Percentiles rank a stretch among this genome's conserved stretches.
phyloP scores from a whole-genome alignment of 1,140 invertebrate species.

The Diorhabda carinulata region DNA sequence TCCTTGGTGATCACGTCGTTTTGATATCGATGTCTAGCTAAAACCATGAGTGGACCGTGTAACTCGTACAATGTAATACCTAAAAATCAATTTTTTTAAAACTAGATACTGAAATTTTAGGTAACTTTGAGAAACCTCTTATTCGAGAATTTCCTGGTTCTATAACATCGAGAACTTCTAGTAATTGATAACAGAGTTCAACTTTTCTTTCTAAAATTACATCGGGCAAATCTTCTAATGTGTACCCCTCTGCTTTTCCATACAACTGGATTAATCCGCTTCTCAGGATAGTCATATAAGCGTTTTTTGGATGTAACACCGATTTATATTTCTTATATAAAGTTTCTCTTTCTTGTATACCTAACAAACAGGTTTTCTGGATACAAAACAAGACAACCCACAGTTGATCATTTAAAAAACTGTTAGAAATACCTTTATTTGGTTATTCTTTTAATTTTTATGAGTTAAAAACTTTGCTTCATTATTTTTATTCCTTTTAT shows the following conservation, averaged over 20 bases:
- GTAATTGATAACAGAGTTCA: constrained; percentile 63
- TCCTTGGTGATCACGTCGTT: constrained; percentile 57
- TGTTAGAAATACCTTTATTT: too few species aligned
- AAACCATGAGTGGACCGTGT: constrained; percentile 68
- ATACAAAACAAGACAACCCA: too few species aligned
- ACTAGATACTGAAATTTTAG: background rate
- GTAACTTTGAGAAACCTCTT: constrained; percentile 53
- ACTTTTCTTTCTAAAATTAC: constrained; percentile 70
- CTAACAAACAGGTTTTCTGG: background rate
- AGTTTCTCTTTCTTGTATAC: constrained; percentile 53
- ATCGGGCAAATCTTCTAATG: constrained; percentile 66
- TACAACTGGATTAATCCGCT: constrained; percentile 71
- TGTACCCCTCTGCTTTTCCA: constrained; percentile 67
- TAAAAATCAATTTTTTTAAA: constrained; percentile 39
- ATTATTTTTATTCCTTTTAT: too few species aligned
- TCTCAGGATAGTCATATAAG: constrained; percentile 59
- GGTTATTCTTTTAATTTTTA: too few species aligned
- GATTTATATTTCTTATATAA: constrained; percentile 57
- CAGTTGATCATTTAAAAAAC: too few species aligned
- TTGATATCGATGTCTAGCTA: constrained; percentile 62
- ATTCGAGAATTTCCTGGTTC: constrained; percentile 71
- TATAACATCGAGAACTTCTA: constrained; percentile 66
- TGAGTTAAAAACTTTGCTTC: too few species aligned
- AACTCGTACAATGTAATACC: constrained; percentile 74
- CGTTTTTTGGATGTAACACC: constrained; percentile 69